Base-by-base conservation (phyloP, 2,888 invertebrate species). In the Lordiphosa fenestrarum region DNA sequence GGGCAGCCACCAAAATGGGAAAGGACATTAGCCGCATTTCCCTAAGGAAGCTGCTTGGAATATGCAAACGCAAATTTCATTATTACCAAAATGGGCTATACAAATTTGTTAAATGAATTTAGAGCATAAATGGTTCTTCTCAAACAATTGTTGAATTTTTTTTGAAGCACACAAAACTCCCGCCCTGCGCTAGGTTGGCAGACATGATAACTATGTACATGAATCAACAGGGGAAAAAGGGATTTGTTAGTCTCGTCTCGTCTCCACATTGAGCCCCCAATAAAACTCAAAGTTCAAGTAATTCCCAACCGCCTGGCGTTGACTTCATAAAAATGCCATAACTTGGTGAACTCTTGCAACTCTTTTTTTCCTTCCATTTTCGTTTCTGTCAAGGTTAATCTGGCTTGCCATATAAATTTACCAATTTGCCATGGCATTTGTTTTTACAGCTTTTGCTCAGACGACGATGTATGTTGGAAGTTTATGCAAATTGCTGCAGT, bases 401-500 rank as follows among this genome's bases (percentile, higher is more conserved):
- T 13, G 1, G 25, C 38, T 37, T 35, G 39, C 38, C 55, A 52
- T 50, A 80, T 75, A 75, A 75, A 71, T 78, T 73, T 50, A 61
- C 48, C 71, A 82, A 78, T 77, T 73, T 61, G 55, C 69, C 46
- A 42, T 47, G 47, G 53, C 69, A 73, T 75, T 75, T 73, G 68
- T 58, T 75, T 81, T 81, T 60, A 80, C 59, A 63, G 50, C 73
- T 47, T 44, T 10, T 44, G 9, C 44, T 30, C 44, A 44, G 55
- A 70, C 71, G 55, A 70, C 71, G 53, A 59, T 56, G 37, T 39
- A 50, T 37, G 47, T 39, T 39, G 50, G 25, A 59, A 49, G 56
- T 62, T 73, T 70, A 75, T 77, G 82, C 82, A 75, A 81, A 81
- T 76, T 61, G 54, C 46, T 49, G 60, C 52, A 63, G 59, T 68